phyloP scores from a whole-genome alignment of 2,113 vertebrate genomes.

The Athene noctua region DNA sequence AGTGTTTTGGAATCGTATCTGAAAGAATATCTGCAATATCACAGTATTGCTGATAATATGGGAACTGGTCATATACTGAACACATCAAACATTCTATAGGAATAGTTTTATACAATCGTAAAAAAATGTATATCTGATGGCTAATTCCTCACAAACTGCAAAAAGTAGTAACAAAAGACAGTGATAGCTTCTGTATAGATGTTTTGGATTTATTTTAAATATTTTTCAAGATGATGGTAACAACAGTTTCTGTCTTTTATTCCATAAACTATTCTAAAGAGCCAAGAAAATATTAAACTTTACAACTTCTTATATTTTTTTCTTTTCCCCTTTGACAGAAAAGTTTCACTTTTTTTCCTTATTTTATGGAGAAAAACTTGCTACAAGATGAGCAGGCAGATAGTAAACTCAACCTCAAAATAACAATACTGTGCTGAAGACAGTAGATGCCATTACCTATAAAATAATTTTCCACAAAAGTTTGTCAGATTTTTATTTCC shows the following conservation, averaged over 20 bases:
- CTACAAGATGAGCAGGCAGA: not conserved
- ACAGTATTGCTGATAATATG: too few relatives aligned
- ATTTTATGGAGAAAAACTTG: not conserved
- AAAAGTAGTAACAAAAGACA: not conserved
- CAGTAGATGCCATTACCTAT: not conserved
- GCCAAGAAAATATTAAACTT: not conserved
- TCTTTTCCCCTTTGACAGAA: not conserved
- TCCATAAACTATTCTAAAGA: not conserved
- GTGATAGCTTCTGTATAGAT: not conserved
- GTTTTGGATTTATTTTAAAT: not conserved
- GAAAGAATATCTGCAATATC: not conserved
- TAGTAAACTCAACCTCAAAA: not conserved
- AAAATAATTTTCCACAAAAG: not conserved
- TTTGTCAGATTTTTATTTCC: not conserved
- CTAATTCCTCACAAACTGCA: not conserved
- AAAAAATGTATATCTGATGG: not conserved
- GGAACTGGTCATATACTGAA: not conserved
- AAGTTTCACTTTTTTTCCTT: not conserved
- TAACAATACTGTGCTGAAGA: not conserved
- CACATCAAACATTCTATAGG: not conserved
- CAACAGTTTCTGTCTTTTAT: not conserved
- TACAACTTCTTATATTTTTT: not conserved
- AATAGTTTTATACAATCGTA: not conserved
- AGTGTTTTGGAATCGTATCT: not conserved
- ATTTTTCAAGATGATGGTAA: not conserved